A percentile compares a stretch with the other conserved stretches of the same genome.
Evolutionary conservation across 2,888 invertebrate genomes (phyloP).

Genomic region (Gymnoscelis rufifasciata): DNA sequence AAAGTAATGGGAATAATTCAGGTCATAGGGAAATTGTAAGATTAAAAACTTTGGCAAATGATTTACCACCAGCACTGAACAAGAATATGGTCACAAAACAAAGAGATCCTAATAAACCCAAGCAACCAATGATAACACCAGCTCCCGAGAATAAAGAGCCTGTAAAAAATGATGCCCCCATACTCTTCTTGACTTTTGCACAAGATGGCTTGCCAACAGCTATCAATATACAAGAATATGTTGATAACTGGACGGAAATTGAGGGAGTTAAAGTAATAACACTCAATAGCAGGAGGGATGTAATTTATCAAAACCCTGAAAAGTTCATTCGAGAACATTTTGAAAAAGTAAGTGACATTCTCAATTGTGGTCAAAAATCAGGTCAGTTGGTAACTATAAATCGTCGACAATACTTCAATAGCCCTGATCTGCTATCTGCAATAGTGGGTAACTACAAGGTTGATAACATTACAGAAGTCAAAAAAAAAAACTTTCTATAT

Average conservation of each 20-base stretch:
- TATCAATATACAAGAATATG: constrained; percentile 66
- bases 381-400: too few species aligned
- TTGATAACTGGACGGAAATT: constrained; percentile 64
- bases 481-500: too few species aligned
- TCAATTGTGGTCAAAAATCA: too few species aligned
- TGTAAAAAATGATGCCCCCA: constrained; percentile 47
- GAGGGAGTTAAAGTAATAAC: constrained; percentile 58
- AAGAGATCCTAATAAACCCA: constrained; percentile 49
- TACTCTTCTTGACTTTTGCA: constrained; percentile 74
- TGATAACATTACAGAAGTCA: too few species aligned
- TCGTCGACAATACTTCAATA: too few species aligned
- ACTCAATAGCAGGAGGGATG: constrained; percentile 69
- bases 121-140: constrained; percentile 39
- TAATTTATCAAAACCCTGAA: constrained; percentile 74
- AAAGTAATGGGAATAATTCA: constrained; percentile 52
- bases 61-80: constrained; percentile 63
- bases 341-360: constrained; percentile 73
- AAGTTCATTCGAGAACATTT: constrained; percentile 78
- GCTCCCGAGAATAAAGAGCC: constrained; percentile 36
- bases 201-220: constrained; percentile 74
- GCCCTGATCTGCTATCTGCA: too few species aligned
- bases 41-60: constrained; percentile 54
- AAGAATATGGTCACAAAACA: constrained; percentile 47
- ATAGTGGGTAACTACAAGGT: too few species aligned
- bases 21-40: constrained; percentile 60